Base-by-base conservation (phyloP, 2,797 vertebrate genomes). In the Botia almorhae region DNA sequence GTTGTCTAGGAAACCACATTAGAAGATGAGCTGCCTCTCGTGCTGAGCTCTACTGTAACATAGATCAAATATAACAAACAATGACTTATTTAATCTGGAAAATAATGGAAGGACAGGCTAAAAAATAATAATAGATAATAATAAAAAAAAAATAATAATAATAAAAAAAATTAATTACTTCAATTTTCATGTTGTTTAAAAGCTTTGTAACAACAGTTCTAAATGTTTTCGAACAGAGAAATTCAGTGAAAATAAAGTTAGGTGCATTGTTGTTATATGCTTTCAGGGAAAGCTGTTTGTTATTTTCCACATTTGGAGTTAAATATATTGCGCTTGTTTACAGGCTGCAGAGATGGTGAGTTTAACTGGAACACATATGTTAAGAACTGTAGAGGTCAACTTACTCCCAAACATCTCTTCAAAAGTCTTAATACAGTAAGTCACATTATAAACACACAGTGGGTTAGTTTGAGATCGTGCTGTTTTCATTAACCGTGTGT, bases 311-410 rank as follows among this genome's bases (percentile, higher is more conserved):
- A 51, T 63, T 67, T 39, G 11, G 17, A 53, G 46, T 63, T 76
- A 48, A 43, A 7, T 50, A 33, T 87, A 43, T 43, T 10, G 8
- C 10, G 8, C 8, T 70, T 68, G n/a, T 17, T 70, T 61, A 16
- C n/a, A 95, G 94, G 94, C 19, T 95, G 94, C 85, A 94, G 92
- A 72, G 94, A 95, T 1, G 93, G 94, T 33, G 93, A 94, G 84
- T 95, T 95, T 84, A 95, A 92, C 69, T 95, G 94, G 94, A 93
- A 90, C 87, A 93, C 87, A 64, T 95, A 95, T 33, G 94, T 95
- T 71, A 95, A 95, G 87, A 94, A 95, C 86, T 95, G 94, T 87
- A 90, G 94, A 65, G 94, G 93, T 60, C 94, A 95, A 69, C 87
- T 94, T 71, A 94, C 94, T 10, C 94, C 94, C 7, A 95, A 95